Evolutionary conservation across 2,113 vertebrate genomes (phyloP).

Genomic region (Silurus glanis): DNA sequence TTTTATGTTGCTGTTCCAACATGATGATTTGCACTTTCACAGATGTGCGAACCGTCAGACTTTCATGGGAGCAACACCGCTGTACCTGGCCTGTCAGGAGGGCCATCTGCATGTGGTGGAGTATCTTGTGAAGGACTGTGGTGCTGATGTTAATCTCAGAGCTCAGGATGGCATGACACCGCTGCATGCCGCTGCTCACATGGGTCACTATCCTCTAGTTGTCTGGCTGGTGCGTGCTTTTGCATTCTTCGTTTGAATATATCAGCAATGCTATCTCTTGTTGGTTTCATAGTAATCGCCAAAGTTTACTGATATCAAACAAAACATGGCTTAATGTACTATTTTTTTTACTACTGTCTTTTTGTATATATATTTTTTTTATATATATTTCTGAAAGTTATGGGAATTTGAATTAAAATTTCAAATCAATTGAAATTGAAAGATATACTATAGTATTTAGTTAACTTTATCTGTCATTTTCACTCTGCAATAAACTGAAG

Average conservation of each 20-base stretch:
- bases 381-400: not conserved
- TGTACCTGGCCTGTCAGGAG: slow-evolving; percentile 86
- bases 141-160: slow-evolving; percentile 73
- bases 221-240: slow-evolving; percentile 78
- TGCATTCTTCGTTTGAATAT: not conserved
- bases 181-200: slow-evolving; percentile 80
- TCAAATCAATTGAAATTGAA: not conserved
- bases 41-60: slow-evolving; percentile 78
- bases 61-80: slow-evolving; percentile 71
- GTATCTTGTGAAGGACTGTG: slow-evolving; percentile 77
- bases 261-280: not conserved
- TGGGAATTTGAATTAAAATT: not conserved
- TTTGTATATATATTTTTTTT: not conserved
- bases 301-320: not conserved
- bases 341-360: not conserved
- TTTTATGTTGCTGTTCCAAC: not conserved
- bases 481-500: too few relatives aligned
- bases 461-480: not conserved
- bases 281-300: not conserved
- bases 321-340: not conserved
- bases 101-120: slow-evolving; percentile 78
- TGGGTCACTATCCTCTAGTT: slow-evolving; percentile 77
- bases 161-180: slow-evolving; percentile 82
- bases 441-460: not conserved
- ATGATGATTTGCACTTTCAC: slow-evolving; percentile 14